Conservation (phyloP, 2,113 vertebrate genomes). For the Percina caprodes region DNA sequence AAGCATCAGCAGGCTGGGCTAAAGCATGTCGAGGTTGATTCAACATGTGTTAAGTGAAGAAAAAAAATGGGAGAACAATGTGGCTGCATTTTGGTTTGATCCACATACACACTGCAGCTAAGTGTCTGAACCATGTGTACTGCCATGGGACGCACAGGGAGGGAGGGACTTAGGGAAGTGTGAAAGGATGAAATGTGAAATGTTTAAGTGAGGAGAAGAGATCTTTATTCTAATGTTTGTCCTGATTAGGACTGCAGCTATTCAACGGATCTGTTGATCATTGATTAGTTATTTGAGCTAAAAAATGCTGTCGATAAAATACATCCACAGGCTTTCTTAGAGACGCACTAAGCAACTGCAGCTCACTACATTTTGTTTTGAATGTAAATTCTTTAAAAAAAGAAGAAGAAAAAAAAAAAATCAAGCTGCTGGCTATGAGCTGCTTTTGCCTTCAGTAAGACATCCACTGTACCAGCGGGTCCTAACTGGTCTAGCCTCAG, state of each 20-base stretch:
- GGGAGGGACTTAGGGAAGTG: slow-evolving; percentile 6
- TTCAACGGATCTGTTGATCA: no score
- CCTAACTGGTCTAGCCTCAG: neutral
- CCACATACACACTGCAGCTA: neutral
- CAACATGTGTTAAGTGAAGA: slow-evolving; percentile 66
- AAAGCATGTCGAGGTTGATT: slow-evolving; percentile 54
- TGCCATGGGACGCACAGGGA: slow-evolving; percentile 13
- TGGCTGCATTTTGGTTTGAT: neutral
- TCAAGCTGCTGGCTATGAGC: neutral
- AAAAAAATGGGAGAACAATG: slow-evolving; percentile 28
- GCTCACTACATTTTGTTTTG: neutral
- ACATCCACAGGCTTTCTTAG: neutral
- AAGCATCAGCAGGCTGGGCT: slow-evolving; percentile 29
- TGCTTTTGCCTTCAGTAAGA: neutral
- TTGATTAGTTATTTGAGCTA: no score
- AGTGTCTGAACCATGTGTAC: slow-evolving; percentile 44
- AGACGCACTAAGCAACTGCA: neutral
- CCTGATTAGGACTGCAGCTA: neutral
- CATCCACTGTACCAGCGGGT: no score
- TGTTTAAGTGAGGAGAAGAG: neutral
- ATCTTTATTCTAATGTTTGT: neutral
- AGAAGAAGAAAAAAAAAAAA: no score
- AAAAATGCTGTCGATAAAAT: neutral
- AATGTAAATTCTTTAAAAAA: neutral
- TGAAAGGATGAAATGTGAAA: neutral